Evolutionary conservation across 2,797 vertebrate species (phyloP).

Genomic region (Lophotriccus pileatus): DNA sequence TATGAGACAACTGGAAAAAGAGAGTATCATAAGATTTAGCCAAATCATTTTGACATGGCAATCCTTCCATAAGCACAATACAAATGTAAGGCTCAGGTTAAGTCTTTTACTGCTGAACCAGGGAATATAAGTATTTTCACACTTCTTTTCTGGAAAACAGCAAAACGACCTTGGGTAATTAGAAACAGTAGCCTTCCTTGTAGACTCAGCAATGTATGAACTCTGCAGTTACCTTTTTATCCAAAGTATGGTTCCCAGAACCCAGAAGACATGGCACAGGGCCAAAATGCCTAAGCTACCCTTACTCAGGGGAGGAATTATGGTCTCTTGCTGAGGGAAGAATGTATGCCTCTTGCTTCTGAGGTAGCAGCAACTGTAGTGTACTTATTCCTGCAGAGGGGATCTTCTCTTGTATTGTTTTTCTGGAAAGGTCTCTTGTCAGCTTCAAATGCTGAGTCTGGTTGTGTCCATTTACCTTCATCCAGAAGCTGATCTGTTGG

Average conservation of each 20-base stretch:
- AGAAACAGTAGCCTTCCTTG: slow-evolving; percentile 28
- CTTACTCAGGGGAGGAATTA: background rate
- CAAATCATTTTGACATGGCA: slow-evolving; percentile 34
- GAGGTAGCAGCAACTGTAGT: background rate
- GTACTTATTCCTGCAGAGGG: background rate
- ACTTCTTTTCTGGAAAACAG: slow-evolving; percentile 23
- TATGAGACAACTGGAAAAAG: background rate
- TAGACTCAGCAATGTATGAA: slow-evolving; percentile 32
- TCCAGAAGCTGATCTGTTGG: background rate
- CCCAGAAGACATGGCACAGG: background rate
- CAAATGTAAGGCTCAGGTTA: background rate
- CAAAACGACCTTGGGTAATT: background rate
- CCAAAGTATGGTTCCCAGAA: slow-evolving; percentile 1
- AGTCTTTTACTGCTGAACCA: slow-evolving; percentile 19
- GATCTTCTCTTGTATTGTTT: background rate
- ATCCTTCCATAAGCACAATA: background rate
- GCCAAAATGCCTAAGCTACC: background rate
- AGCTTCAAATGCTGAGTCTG: background rate
- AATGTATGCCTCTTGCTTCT: background rate
- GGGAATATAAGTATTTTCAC: slow-evolving; percentile 25
- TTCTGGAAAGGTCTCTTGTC: background rate
- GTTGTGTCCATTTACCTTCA: background rate
- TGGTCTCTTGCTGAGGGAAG: background rate
- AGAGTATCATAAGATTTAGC: background rate
- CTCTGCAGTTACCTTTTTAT: background rate